Conservation (phyloP, 2,888 invertebrate genomes). For the Eugnorisma glareosa region DNA sequence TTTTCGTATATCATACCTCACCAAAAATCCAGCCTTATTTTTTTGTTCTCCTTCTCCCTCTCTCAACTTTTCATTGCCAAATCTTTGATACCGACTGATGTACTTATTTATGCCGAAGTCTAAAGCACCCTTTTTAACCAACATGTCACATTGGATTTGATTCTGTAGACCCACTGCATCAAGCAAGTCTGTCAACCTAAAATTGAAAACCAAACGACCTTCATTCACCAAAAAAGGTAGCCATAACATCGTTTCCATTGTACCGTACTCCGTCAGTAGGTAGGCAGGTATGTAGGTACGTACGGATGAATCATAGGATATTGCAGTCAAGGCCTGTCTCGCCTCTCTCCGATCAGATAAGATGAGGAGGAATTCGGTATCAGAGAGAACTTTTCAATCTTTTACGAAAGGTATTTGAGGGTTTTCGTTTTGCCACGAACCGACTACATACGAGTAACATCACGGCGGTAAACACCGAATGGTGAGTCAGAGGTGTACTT, state of each 20-base stretch:
- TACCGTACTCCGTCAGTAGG: constrained; percentile 2
- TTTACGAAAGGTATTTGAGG: not conserved
- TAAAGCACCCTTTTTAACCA: not conserved
- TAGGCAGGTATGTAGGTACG: not conserved
- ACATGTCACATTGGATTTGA: not conserved
- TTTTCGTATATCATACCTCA: too few relatives aligned
- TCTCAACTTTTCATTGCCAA: not conserved
- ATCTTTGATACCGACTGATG: not conserved
- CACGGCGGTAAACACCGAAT: not conserved
- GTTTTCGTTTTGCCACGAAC: not conserved
- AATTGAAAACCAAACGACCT: constrained; percentile 28
- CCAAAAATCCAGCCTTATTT: too few relatives aligned
- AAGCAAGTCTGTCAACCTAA: not conserved
- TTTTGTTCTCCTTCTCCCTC: too few relatives aligned
- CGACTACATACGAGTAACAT: too few relatives aligned
- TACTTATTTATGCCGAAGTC: not conserved
- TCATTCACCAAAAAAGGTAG: constrained; percentile 2
- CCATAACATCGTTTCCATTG: constrained; percentile 28
- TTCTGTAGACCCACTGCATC: not conserved
- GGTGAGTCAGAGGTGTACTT: not conserved
- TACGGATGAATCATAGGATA: constrained; percentile 55
- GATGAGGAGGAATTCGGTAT: constrained; percentile 34
- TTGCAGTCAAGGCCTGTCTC: constrained; percentile 60
- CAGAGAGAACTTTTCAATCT: constrained; percentile 1
- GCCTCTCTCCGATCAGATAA: constrained; percentile 59